phyloP scores from a whole-genome alignment of 1,140 invertebrate species.

The Choristoneura fumiferana region DNA sequence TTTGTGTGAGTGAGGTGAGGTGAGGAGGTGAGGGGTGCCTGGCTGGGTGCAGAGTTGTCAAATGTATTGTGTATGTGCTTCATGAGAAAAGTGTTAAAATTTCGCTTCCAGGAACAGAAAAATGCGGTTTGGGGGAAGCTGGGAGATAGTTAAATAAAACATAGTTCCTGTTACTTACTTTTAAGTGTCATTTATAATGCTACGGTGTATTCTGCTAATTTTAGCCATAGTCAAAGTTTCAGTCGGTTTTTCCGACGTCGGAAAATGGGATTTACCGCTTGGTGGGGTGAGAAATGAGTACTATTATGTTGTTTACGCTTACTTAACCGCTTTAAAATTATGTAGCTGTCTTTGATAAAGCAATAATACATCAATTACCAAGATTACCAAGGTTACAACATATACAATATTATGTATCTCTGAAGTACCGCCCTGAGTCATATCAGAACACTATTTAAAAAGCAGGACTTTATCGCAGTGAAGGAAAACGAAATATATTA shows the following conservation, averaged over 20 bases:
- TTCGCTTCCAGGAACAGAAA: not conserved
- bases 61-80: constrained; percentile 4
- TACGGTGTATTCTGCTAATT: constrained; percentile 46
- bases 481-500: not conserved
- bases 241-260: constrained; percentile 66
- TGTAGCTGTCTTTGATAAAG: not conserved
- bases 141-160: constrained; percentile 8
- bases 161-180: constrained; percentile 11
- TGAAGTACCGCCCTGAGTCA: not conserved
- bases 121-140: constrained; percentile 3
- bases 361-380: too few relatives aligned
- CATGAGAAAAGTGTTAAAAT: constrained; percentile 1
- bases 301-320: not conserved
- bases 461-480: not conserved
- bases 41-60: constrained; percentile 4
- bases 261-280: constrained; percentile 69
- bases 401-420: constrained; percentile 10
- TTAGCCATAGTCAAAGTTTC: constrained; percentile 47
- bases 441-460: not conserved
- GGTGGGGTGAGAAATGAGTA: constrained; percentile 50
- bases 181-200: constrained; percentile 31
- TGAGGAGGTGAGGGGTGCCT: too few relatives aligned
- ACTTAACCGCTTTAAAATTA: not conserved
- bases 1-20: too few relatives aligned
- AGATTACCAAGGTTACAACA: not conserved